phyloP scores from a whole-genome alignment of 2,113 vertebrate genomes.

The Misgurnus mizolepis region DNA sequence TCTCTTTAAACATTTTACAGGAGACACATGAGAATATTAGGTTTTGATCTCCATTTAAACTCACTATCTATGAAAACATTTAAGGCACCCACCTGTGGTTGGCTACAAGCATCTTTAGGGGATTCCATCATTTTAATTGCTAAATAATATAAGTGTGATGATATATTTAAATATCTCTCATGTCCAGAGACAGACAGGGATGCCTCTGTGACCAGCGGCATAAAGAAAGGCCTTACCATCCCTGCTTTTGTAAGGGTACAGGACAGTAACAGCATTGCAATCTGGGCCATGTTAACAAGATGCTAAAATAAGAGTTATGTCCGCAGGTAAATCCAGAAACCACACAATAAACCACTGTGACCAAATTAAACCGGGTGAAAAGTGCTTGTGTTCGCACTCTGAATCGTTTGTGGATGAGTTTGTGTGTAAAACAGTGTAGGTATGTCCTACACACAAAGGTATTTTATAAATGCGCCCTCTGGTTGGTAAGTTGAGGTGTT shows the following conservation, averaged over 20 bases:
- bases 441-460: constrained; percentile 1
- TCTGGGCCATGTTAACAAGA: constrained; percentile 46
- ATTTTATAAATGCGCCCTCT: background rate
- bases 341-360: constrained; percentile 53
- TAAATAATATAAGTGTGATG: background rate
- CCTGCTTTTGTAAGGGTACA: constrained; percentile 18
- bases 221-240: constrained; percentile 40
- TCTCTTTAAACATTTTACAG: no score
- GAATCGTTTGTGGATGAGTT: constrained; percentile 30
- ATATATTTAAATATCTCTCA: background rate
- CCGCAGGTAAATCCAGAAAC: constrained; percentile 46
- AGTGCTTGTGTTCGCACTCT: constrained; percentile 39
- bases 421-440: constrained; percentile 23
- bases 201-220: constrained; percentile 37
- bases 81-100: background rate
- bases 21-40: no score
- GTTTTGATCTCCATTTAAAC: no score
- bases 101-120: background rate
- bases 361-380: constrained; percentile 39
- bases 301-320: constrained; percentile 50
- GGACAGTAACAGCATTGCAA: constrained; percentile 52
- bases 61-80: no score
- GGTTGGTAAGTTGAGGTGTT: constrained; percentile 9
- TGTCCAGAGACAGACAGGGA: constrained; percentile 31
- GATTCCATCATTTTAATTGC: background rate